These are phyloP conservation scores for Saimiri boliviensis DNA, from an alignment of 2,113 vertebrate genomes.

Conservation along the genomic window DNA sequence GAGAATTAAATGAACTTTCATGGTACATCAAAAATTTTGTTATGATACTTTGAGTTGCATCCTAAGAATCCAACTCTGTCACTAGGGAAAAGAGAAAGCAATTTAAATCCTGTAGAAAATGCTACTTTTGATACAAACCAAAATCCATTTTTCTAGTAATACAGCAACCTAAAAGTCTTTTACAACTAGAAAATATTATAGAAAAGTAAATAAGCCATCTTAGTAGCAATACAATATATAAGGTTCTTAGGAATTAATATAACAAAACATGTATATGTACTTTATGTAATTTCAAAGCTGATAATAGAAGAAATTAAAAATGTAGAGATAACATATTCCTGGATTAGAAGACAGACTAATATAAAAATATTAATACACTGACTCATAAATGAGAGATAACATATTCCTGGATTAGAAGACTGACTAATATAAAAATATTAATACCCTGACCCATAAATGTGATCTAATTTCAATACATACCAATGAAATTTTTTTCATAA, in stretches of 20 bases:
- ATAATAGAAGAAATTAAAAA: not conserved
- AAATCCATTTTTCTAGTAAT: slow-evolving; percentile 17
- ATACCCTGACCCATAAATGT: not conserved
- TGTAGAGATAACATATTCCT: not conserved
- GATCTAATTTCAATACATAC: not conserved
- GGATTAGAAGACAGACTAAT: not conserved
- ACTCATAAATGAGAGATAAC: not conserved
- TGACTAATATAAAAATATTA: not conserved
- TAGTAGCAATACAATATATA: not conserved
- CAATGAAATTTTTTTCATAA: not conserved
- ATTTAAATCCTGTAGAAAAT: not conserved
- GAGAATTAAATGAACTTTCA: slow-evolving; percentile 37
- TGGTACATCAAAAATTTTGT: not conserved
- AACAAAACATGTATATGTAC: not conserved
- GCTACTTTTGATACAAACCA: not conserved
- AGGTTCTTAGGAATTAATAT: not conserved
- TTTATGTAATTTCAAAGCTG: not conserved
- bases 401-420: not conserved
- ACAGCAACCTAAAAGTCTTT: not conserved
- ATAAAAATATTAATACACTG: not conserved
- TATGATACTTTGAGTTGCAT: not conserved
- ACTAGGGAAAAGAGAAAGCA: slow-evolving; percentile 29
- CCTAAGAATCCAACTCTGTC: slow-evolving; percentile 15
- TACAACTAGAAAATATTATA: slow-evolving; percentile 12
- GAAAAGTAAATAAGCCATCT: slow-evolving; percentile 31